Base-by-base conservation (phyloP, 2,113 vertebrate species). In the Oncorhynchus masou region DNA sequence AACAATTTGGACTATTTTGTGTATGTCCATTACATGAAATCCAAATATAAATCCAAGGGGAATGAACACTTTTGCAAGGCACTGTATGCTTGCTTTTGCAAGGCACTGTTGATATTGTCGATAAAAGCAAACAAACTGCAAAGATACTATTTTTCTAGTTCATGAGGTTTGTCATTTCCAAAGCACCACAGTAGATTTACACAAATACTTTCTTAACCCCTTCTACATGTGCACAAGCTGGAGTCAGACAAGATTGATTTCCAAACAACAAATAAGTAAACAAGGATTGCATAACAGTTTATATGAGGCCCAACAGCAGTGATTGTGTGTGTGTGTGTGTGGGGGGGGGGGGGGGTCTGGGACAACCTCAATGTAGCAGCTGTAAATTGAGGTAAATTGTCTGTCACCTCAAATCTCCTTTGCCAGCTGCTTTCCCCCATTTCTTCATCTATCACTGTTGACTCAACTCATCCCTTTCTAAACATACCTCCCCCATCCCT, bases 331-430 rank as follows among this genome's bases (percentile, higher is more conserved):
- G 68, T 73, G 48, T 75, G 51, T 25, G 22, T 69, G 51, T n/a
- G n/a, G n/a, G n/a, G n/a, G n/a, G n/a, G n/a, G n/a, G n/a, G n/a
- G n/a, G n/a, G n/a, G n/a, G n/a, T 62, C 8, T 13, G 71, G 13
- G 66, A 11, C 60, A 64, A 24, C 22, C 25, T 65, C 62, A 25
- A 25, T 49, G 70, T 59, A 19, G 1, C 16, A 3, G 34, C 39
- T 16, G 51, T 79, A 72, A 65, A 81, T 74, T 77, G 76, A 85
- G 74, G 79, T 79, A 81, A 79, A 88, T 85, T 81, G 75, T 68
- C 67, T 78, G 72, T 86, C 82, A 82, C 74, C 76, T 77, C 70
- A 75, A 81, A 79, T 86, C 78, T 77, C 74, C 62, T 15, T 49
- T 51, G 84, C 81, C 57, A 81, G 75, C 74, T 54, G 62, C 74